Base-by-base conservation (phyloP, 2,797 vertebrate genomes). In the Pseudomugil tenellus region DNA sequence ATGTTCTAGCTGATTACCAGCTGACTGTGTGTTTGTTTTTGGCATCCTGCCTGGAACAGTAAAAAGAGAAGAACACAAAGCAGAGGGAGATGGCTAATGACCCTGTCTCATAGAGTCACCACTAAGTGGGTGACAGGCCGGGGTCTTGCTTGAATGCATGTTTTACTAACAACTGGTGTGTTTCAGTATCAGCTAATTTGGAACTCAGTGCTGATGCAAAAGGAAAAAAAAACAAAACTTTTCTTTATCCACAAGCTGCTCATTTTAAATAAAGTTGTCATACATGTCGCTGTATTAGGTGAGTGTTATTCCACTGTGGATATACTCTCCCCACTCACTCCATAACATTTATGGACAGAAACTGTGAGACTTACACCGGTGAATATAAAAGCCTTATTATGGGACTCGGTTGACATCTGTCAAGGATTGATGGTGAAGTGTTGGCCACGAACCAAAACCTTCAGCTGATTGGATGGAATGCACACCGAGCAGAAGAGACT, bases 381-480 rank as follows among this genome's bases (percentile, higher is more conserved):
- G 6, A 43, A 26, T 59, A 46, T 67, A 39, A 72, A 80, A 70
- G 67, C 53, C 49, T 10, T 28, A 19, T 58, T 60, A 64, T 48
- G 56, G 58, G 64, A 25, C 59, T 57, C 55, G 39, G 56, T 28
- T 46, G 66, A 77, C 59, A 60, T 72, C 66, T 67, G 2, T 57
- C n/a, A 67, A 53, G 49, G 70, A 77, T 63, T 59, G 34, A 75
- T 72, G 62, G 28, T 34, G 26, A 67, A 35, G 14, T 59, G 63
- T 49, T 86, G 78, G 88, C 75, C 51, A 17, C 49, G 61, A 64
- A 71, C 73, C 80, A 86, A 66, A 73, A 29, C 86, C 84, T 84
- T 91, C 78, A 85, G 72, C 81, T 84, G 84, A 87, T 89, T 89
- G 73, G 74, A 80, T 81, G 48, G 34, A n/a, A 10, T 17, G 35